These are phyloP conservation scores for Lasioglossum oenotherae DNA, from an alignment of 2,888 invertebrate genomes.

Conservation along the genomic window DNA sequence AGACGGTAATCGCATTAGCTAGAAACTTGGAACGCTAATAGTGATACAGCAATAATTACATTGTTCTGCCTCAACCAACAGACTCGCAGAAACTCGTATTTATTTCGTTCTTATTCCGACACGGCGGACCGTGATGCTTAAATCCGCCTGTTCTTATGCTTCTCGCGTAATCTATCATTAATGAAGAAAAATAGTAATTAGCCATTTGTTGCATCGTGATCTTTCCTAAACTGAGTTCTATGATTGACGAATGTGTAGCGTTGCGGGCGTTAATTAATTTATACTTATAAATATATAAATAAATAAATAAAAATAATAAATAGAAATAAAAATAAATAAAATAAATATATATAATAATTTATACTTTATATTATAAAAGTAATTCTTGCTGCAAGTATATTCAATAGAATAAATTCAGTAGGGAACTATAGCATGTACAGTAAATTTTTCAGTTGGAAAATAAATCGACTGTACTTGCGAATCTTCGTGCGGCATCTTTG, in stretches of 20 bases:
- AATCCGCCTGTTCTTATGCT: not conserved
- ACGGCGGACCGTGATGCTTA: not conserved
- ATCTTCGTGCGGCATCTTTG: not conserved
- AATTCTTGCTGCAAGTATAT: not conserved
- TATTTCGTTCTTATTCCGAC: not conserved
- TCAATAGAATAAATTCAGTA: not conserved
- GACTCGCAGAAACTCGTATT: conserved; percentile 1
- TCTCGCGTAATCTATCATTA: not conserved
- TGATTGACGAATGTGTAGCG: not conserved
- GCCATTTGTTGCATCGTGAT: not conserved
- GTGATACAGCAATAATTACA: conserved; percentile 27
- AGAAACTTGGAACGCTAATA: conserved; percentile 10
- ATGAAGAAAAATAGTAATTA: not conserved
- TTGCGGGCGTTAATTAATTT: not conserved
- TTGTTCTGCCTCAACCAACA: not conserved
- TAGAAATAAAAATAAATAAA: too few species aligned
- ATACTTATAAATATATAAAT: too few species aligned
- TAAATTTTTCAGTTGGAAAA: not conserved
- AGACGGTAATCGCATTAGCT: conserved; percentile 59
- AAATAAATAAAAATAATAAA: too few species aligned
- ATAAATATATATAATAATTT: too few species aligned
- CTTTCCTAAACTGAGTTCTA: not conserved
- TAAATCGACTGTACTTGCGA: not conserved
- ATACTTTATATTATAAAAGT: too few species aligned
- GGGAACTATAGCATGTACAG: too few species aligned